phyloP scores from a whole-genome alignment of 2,113 vertebrate species.

The Catharus fuscescens region DNA sequence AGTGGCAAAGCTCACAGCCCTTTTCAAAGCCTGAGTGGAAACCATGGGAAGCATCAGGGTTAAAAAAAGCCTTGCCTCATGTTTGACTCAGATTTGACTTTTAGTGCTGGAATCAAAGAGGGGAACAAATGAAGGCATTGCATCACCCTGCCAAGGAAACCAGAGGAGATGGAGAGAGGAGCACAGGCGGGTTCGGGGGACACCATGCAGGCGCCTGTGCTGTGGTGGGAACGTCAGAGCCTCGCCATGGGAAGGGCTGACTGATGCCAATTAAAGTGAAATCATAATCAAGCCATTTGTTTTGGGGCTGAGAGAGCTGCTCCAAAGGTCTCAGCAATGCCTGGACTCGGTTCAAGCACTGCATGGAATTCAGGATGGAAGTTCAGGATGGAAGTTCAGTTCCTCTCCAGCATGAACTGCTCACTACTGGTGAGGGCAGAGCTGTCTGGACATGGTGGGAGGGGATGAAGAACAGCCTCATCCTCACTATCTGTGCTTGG shows the following conservation, averaged over 20 bases:
- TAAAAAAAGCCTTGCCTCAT: neutral
- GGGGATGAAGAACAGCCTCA: neutral
- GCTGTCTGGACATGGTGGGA: accelerated
- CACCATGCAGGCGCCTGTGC: neutral
- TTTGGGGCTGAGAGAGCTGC: neutral
- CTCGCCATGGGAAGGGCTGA: neutral
- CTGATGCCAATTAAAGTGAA: slow-evolving; percentile 36
- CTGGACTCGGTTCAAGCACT: neutral
- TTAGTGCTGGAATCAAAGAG: neutral
- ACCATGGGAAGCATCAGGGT: neutral
- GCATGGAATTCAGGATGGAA: neutral
- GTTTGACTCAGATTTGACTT: neutral
- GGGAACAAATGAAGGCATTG: neutral
- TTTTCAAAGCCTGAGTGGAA: neutral
- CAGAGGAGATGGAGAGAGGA: neutral
- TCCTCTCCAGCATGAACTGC: accelerated
- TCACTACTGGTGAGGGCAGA: neutral
- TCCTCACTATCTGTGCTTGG: neutral
- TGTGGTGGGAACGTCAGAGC: slow-evolving; percentile 3
- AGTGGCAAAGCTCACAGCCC: neutral
- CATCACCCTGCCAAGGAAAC: neutral
- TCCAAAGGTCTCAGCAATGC: neutral
- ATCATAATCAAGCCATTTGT: slow-evolving; percentile 55
- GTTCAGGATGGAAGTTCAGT: neutral
- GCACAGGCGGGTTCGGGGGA: neutral